Conservation (phyloP, 2,797 vertebrate species). For the Cynodonichthys magdalenae region DNA sequence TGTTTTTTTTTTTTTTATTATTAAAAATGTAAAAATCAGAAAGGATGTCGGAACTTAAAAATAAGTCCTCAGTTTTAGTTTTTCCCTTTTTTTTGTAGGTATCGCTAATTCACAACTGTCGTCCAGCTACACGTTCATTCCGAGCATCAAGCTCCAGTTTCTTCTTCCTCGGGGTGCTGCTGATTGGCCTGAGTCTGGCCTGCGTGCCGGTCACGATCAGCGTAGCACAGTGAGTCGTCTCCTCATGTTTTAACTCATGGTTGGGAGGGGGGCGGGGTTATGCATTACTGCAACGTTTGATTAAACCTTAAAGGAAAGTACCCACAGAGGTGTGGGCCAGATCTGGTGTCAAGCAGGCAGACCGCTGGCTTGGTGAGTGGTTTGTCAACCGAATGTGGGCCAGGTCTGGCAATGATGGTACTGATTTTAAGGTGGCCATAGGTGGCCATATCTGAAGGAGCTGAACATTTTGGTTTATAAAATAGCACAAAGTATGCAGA, state of each 20-base stretch:
- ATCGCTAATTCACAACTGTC: slow-evolving; percentile 87
- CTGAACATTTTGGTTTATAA: no score
- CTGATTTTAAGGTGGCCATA: no score
- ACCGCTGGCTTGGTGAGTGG: no score
- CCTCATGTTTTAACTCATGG: not conserved
- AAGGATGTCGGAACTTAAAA: not conserved
- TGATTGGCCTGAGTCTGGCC: slow-evolving; percentile 90
- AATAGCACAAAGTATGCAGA: no score
- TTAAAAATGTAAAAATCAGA: not conserved
- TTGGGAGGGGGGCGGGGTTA: no score
- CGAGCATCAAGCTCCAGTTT: slow-evolving; percentile 94
- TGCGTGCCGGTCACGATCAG: slow-evolving; percentile 87
- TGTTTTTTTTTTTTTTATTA: not conserved
- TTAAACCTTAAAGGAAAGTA: not conserved
- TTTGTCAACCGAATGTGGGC: no score
- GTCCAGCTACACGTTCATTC: slow-evolving; percentile 87
- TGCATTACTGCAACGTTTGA: not conserved
- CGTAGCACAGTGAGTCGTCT: slow-evolving; percentile 85
- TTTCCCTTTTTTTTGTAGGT: slow-evolving; percentile 70
- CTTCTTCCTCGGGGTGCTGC: slow-evolving; percentile 91
- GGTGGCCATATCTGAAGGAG: no score
- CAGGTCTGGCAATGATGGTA: no score
- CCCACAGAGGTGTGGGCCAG: no score
- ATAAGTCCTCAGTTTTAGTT: not conserved
- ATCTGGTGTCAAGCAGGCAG: no score